phyloP scores from a whole-genome alignment of 2,888 invertebrate genomes.

The Argynnis bischoffii region DNA sequence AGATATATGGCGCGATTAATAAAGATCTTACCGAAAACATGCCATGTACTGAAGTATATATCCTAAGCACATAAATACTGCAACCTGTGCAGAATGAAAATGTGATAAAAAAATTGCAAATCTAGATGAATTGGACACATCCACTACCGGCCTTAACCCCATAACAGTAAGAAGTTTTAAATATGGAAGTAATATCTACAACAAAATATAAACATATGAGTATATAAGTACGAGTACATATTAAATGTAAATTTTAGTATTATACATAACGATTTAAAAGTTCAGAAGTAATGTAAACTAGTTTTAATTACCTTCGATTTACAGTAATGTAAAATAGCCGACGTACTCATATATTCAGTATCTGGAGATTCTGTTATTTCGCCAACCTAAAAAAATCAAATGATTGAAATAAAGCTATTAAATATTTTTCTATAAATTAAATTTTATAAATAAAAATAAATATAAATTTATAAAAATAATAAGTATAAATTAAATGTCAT shows the following conservation, averaged over 20 bases:
- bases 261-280: too few species aligned
- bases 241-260: too few species aligned
- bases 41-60: constrained; percentile 90
- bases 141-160: constrained; percentile 88
- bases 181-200: constrained; percentile 88
- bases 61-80: constrained; percentile 85
- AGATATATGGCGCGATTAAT: not conserved
- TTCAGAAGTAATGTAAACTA: not conserved
- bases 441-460: too few species aligned
- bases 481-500: too few species aligned
- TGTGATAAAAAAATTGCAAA: constrained; percentile 84
- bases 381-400: constrained; percentile 79
- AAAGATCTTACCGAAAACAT: constrained; percentile 84
- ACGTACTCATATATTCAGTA: constrained; percentile 87
- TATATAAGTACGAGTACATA: not conserved
- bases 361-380: constrained; percentile 87
- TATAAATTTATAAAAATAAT: too few species aligned
- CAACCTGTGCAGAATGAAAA: constrained; percentile 86
- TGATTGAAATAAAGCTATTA: not conserved
- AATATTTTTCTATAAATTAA: too few species aligned
- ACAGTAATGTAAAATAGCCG: constrained; percentile 90
- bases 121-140: constrained; percentile 82
- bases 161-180: constrained; percentile 87
- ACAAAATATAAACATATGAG: constrained; percentile 36
- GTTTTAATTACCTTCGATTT: constrained; percentile 84